phyloP scores from a whole-genome alignment of 2,113 vertebrate genomes.

The Cochlearius cochlearius region DNA sequence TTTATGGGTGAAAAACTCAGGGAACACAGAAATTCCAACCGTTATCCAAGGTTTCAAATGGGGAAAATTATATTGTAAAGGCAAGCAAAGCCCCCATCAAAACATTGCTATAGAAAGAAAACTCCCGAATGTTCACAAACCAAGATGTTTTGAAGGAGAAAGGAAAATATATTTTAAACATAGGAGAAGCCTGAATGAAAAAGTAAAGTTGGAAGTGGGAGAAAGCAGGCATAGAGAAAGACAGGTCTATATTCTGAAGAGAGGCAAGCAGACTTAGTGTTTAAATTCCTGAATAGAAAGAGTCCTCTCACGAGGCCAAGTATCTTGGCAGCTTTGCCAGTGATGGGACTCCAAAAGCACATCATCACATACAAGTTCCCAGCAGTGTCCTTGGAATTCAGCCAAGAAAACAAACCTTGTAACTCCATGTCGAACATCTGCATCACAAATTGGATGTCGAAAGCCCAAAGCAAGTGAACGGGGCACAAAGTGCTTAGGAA shows the following conservation, averaged over 20 bases:
- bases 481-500: neutral
- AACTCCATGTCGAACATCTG: neutral
- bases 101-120: neutral
- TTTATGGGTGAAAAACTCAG: neutral
- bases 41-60: neutral
- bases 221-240: neutral
- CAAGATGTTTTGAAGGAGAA: neutral
- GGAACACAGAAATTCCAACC: neutral
- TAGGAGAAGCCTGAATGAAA: neutral
- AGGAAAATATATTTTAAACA: neutral
- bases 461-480: neutral
- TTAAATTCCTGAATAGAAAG: neutral
- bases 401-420: neutral
- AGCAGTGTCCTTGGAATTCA: neutral
- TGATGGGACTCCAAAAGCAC: neutral
- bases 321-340: neutral
- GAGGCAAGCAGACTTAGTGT: neutral
- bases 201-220: neutral
- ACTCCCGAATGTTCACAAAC: neutral
- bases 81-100: neutral
- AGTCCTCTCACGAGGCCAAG: neutral
- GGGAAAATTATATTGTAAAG: neutral
- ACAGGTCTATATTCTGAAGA: neutral
- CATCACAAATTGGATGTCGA: neutral
- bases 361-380: neutral